Evolutionary conservation across 2,888 invertebrate species (phyloP).

Genomic region (Nemapogon koenigi): DNA sequence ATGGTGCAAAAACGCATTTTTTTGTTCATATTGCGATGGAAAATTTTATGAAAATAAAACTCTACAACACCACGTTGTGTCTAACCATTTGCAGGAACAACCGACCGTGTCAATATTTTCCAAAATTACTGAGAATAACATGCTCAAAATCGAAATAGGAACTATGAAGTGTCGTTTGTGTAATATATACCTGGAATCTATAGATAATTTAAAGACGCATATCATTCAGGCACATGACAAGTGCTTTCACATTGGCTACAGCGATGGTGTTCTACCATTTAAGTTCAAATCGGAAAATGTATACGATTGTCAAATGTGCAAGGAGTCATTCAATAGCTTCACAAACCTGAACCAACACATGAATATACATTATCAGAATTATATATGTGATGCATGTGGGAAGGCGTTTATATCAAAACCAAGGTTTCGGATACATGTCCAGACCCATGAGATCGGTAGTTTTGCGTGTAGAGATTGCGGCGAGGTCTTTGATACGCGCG

Average conservation of each 20-base stretch:
- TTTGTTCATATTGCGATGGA: conserved; percentile 45
- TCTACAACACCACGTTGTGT: conserved; percentile 33
- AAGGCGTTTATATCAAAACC: conserved; percentile 48
- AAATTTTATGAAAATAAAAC: conserved; percentile 36
- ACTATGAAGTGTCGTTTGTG: conserved; percentile 40
- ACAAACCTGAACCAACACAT: conserved; percentile 48
- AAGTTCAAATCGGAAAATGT: conserved; percentile 30
- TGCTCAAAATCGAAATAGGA: conserved; percentile 49
- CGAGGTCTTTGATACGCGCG: conserved; percentile 34
- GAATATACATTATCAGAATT: conserved; percentile 48
- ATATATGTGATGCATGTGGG: conserved; percentile 48
- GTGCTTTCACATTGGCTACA: conserved; percentile 28
- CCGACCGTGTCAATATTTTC: conserved; percentile 40
- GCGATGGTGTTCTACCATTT: conserved; percentile 50
- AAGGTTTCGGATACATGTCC: conserved; percentile 42
- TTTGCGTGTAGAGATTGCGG: conserved; percentile 46
- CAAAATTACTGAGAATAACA: conserved; percentile 49
- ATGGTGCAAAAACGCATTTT: conserved; percentile 47
- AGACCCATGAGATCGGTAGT: conserved; percentile 39
- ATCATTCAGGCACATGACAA: conserved; percentile 29
- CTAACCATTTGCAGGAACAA: conserved; percentile 28
- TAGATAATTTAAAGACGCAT: conserved; percentile 40
- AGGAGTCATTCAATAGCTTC: conserved; percentile 29
- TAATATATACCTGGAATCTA: conserved; percentile 22
- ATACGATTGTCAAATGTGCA: conserved; percentile 43